Percentiles rank a stretch among this genome's conserved stretches.
Conservation (phyloP, 2,888 invertebrate species). For the Pheosia tremula region DNA sequence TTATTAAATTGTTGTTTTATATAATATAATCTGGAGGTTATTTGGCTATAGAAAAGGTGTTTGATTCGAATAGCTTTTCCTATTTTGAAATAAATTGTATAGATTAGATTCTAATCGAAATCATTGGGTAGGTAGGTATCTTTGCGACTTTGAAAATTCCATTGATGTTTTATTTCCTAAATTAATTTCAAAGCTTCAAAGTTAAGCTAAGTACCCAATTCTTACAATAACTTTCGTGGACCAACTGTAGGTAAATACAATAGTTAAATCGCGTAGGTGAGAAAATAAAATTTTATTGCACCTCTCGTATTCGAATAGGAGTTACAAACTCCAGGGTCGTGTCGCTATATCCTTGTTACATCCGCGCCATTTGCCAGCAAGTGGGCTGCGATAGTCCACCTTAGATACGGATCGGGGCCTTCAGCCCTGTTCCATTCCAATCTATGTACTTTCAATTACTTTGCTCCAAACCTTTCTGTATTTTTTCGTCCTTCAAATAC, state of each 20-base stretch:
- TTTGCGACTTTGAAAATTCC: neutral
- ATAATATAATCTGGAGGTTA: slow-evolving; percentile 6
- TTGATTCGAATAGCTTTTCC: neutral
- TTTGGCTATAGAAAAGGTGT: neutral
- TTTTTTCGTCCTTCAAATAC: slow-evolving; percentile 31
- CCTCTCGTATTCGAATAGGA: slow-evolving; percentile 57
- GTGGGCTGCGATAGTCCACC: slow-evolving; percentile 80
- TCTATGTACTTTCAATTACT: slow-evolving; percentile 72
- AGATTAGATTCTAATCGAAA: neutral
- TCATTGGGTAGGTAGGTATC: neutral
- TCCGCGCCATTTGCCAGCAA: slow-evolving; percentile 77
- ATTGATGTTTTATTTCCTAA: no score
- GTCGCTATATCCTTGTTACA: slow-evolving; percentile 74
- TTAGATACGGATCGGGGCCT: slow-evolving; percentile 69
- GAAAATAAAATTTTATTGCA: slow-evolving; percentile 56
- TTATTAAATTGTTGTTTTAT: slow-evolving; percentile 5
- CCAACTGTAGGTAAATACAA: neutral
- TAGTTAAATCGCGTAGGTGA: slow-evolving; percentile 8
- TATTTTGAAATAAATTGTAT: neutral
- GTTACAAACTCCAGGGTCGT: slow-evolving; percentile 69
- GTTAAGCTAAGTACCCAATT: no score
- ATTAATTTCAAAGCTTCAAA: no score
- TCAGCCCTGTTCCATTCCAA: slow-evolving; percentile 54
- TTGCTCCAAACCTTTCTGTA: slow-evolving; percentile 43
- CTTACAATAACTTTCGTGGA: no score